Conservation (phyloP, 1,140 invertebrate species). For the Drosophila biarmipes region DNA sequence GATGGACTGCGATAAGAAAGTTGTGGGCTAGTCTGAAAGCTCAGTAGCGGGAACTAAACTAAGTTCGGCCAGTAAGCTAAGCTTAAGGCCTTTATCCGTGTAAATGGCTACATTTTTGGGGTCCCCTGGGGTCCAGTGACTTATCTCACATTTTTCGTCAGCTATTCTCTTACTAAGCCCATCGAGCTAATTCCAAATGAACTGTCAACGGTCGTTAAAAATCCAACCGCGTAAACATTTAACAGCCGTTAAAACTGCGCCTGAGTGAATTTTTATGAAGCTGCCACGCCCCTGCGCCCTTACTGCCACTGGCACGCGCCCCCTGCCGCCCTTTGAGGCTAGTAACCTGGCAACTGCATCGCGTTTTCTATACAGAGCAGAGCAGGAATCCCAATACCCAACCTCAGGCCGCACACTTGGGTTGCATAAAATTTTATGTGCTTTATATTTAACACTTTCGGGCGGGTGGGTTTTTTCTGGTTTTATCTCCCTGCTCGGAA, state of each 20-base stretch:
- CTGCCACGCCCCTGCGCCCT: slow-evolving; percentile 10
- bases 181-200: slow-evolving; percentile 65
- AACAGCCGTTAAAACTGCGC: slow-evolving; percentile 73
- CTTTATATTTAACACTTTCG: slow-evolving; percentile 74
- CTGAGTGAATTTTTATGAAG: slow-evolving; percentile 78
- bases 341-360: slow-evolving; percentile 37
- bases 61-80: background rate
- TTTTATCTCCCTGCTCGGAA: slow-evolving; percentile 11
- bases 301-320: too few relatives aligned
- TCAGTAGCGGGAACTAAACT: slow-evolving; percentile 7
- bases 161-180: slow-evolving; percentile 59
- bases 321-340: slow-evolving; percentile 20
- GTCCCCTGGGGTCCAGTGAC: background rate
- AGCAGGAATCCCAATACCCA: background rate
- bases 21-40: background rate
- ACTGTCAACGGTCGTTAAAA: slow-evolving; percentile 77
- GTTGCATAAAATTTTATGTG: slow-evolving; percentile 74
- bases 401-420: slow-evolving; percentile 21
- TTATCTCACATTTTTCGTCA: slow-evolving; percentile 4
- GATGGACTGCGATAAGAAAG: slow-evolving; percentile 21
- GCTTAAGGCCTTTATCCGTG: background rate
- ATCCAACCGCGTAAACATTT: slow-evolving; percentile 77
- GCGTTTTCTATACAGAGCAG: background rate
- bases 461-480: slow-evolving; percentile 12
- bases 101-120: slow-evolving; percentile 28